A percentile compares a stretch with the other conserved stretches of the same genome.
Conservation (phyloP, 2,113 vertebrate species). For the Erythrocercus mccallii region DNA sequence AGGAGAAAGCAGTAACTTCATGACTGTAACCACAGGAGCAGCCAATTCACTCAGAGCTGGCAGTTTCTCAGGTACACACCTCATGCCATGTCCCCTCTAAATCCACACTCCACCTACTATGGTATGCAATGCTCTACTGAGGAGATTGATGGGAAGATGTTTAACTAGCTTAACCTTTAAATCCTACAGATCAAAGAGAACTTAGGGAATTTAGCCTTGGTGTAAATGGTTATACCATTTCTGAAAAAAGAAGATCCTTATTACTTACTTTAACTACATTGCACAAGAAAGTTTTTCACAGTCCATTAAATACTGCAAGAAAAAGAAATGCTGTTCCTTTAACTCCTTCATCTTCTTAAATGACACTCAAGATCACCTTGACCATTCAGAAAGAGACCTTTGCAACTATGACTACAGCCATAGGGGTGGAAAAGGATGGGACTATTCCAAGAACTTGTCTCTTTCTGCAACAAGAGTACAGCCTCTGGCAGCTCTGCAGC, state of each 20-base stretch:
- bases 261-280: neutral
- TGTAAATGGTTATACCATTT: neutral
- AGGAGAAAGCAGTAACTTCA: neutral
- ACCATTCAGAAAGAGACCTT: neutral
- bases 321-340: neutral
- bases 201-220: neutral
- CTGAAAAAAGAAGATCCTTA: neutral
- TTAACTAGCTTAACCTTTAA: neutral
- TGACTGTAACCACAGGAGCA: neutral
- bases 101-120: neutral
- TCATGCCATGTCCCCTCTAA: neutral
- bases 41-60: neutral
- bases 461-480: neutral
- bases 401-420: neutral
- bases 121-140: neutral
- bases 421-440: neutral
- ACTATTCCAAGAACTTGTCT: neutral
- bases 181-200: neutral
- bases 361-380: neutral
- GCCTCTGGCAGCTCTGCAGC: neutral
- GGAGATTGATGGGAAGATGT: neutral
- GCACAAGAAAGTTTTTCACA: neutral
- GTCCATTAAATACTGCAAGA: neutral
- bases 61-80: neutral
- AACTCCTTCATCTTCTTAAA: neutral